Base-by-base conservation (phyloP, 2,888 invertebrate genomes). In the Hemaris fuciformis region DNA sequence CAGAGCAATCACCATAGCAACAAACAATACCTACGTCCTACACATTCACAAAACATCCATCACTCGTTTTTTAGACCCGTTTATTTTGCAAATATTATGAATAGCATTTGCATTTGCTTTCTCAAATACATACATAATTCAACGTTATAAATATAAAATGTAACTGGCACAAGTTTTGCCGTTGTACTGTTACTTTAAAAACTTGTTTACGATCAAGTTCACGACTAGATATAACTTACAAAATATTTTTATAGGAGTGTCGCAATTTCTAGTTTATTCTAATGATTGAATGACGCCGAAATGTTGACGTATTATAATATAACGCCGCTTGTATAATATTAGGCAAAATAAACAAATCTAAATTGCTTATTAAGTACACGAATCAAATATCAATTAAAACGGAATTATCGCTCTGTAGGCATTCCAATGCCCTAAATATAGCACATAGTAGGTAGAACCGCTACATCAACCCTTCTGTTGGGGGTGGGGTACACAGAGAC, bases 381-480 rank as follows among this genome's bases (percentile, higher is more conserved):
- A 74, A 70, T 80, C 68, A 72, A 73, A 76, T 75, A 77, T 72
- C 75, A 79, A 79, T 80, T 77, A 77, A 76, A 82, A 73, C 57
- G 46, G 71, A 72, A 80, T 81, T 71, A 72, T 63, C 67, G 64
- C 67, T 61, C 64, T 70, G 62, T 68, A 67, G 22, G 61, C 57
- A 66, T 46, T 70, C 66, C 67, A 65, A 63, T 63, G 63, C 62
- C 13, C 66, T 60, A 63, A 64, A 68, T 63, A 60, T 66, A 67
- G 63, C 62, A 64, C 59, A 34, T 31, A 41, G 42, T 23, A 64
- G 64, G 68, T 66, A 66, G 66, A 64, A 72, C 67, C 68, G 71
- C 72, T 70, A 77, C 77, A 77, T 80, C 81, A 87, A 88, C 89
- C 88, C 88, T 88, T 87, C 81, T 65, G 70, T 61, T 71, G 73